phyloP scores from a whole-genome alignment of 2,888 invertebrate genomes.

The Cremastinae sp. region DNA sequence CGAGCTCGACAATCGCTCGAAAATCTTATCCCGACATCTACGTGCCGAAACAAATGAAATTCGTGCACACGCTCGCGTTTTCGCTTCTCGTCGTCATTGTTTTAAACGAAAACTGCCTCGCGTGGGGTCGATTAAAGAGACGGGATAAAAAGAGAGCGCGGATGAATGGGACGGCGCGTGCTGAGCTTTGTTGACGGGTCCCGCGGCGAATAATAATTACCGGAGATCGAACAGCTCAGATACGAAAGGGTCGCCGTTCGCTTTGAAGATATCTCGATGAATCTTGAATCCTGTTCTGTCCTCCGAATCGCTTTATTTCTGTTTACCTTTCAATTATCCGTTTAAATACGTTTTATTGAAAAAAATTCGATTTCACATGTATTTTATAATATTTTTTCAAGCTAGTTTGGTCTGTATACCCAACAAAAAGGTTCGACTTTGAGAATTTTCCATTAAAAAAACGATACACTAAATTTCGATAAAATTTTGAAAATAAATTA shows the following conservation, averaged over 20 bases:
- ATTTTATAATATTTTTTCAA: too few species aligned
- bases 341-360: too few species aligned
- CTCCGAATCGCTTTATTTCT: not conserved
- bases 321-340: too few species aligned
- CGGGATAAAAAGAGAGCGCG: slow-evolving; percentile 51
- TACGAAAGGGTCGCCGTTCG: slow-evolving; percentile 61
- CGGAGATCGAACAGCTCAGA: slow-evolving; percentile 70
- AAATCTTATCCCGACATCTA: slow-evolving; percentile 26
- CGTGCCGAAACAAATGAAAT: slow-evolving; percentile 5
- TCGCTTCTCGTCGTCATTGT: slow-evolving; percentile 65
- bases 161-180: slow-evolving; percentile 72
- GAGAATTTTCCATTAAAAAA: too few species aligned
- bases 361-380: too few species aligned
- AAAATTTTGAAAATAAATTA: too few species aligned
- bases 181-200: slow-evolving; percentile 69
- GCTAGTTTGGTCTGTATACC: too few species aligned
- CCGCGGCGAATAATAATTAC: slow-evolving; percentile 77
- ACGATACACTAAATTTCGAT: too few species aligned
- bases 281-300: not conserved
- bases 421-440: too few species aligned
- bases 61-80: slow-evolving; percentile 36
- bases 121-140: slow-evolving; percentile 61
- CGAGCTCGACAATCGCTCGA: slow-evolving; percentile 38
- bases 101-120: slow-evolving; percentile 71
- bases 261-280: slow-evolving; percentile 25